Base-by-base conservation (phyloP, 1,140 invertebrate species). In the Drosophila parabipectinata region DNA sequence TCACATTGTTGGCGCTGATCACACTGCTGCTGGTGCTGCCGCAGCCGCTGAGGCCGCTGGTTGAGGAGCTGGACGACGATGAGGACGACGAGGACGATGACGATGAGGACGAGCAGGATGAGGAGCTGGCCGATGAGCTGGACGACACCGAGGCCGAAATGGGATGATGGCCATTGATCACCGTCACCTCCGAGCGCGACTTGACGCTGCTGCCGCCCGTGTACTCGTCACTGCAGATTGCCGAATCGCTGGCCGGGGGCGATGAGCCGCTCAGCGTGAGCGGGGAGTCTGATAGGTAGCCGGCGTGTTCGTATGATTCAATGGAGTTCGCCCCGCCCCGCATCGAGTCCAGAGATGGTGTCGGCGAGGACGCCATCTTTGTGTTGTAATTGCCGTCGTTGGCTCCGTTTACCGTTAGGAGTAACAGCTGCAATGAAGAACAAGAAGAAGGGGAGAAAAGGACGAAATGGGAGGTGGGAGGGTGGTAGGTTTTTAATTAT, bases 311-410 rank as follows among this genome's bases (percentile, higher is more conserved):
- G 72, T 95, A 94, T 83, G 96, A 97, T 94, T 96, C 96, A 93
- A 97, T 95, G 91, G 96, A 97, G 94, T 96, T 97, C 92, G 96
- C 96, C 94, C 96, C 96, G 95, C 96, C 96, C 91, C 95, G 95
- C 93, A 96, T 93, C 93, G 96, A 97, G 94, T 97, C 96, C 93
- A 97, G 93, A 93, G 97, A 97, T 92, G 96, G 96, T 93, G 97
- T 97, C 91, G 96, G 95, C 91, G 95, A 96, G 93, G 95, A 79
- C 76, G 91, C 91, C 90, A 91, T 88, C 76, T 59, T 79, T 67
- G 28, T 57, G 60, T 10, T 53, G 37, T 76, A 77, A 63, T 56
- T 76, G 60, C 55, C 72, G 62, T 57, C 55, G 34, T 52, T 76
- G 73, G 73, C 73, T 59, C 55, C 72, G 73, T 68, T 62, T 68